Conservation (phyloP, 1,140 invertebrate species). For the Helicoverpa zea region DNA sequence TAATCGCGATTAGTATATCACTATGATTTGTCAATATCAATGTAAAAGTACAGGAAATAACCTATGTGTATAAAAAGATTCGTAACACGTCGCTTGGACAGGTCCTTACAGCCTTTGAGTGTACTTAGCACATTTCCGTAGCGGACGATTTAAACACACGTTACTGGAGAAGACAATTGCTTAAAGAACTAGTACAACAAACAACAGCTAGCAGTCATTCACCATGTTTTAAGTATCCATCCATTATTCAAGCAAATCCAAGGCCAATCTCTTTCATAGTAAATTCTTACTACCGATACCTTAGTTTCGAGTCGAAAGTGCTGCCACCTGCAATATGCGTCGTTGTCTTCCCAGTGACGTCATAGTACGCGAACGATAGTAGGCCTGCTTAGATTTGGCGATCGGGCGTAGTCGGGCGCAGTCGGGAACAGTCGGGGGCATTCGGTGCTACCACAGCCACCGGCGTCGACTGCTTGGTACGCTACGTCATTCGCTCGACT, state of each 20-base stretch:
- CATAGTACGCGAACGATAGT: neutral
- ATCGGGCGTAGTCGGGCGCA: neutral
- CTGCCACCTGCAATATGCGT: too few species aligned
- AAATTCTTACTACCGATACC: neutral
- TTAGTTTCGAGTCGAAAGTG: neutral
- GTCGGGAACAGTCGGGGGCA: constrained; percentile 41
- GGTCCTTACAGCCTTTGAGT: constrained; percentile 31
- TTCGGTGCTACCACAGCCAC: constrained; percentile 70
- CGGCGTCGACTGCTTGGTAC: constrained; percentile 63
- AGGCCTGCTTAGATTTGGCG: too few species aligned
- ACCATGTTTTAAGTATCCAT: neutral
- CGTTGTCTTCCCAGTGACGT: constrained; percentile 14
- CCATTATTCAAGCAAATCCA: too few species aligned
- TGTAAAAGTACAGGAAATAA: constrained; percentile 24
- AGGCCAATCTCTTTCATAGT: neutral
- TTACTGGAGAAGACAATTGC: constrained; percentile 8
- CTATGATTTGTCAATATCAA: constrained; percentile 16
- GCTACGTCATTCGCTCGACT: constrained; percentile 77
- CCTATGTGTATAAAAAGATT: constrained; percentile 25
- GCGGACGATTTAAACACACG: neutral
- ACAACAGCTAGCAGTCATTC: neutral
- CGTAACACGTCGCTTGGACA: constrained; percentile 14
- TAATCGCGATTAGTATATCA: constrained; percentile 6
- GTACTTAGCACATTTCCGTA: constrained; percentile 32
- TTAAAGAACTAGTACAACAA: neutral